These are phyloP conservation scores for Eristalinus sepulchralis DNA, from an alignment of 2,888 invertebrate genomes.

Conservation along the genomic window DNA sequence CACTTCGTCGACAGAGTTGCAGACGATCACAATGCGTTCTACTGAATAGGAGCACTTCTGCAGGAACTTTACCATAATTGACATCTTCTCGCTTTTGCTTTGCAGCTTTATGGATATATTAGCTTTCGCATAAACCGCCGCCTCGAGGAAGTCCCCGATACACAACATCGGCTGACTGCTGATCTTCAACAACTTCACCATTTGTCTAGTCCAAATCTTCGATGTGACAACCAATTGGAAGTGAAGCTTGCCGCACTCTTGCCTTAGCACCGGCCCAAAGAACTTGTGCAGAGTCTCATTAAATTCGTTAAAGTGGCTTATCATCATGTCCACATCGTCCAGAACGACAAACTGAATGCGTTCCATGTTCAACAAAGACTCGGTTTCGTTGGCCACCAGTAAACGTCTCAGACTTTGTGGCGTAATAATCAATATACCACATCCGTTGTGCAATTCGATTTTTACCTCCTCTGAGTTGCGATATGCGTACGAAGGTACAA, in stretches of 20 bases:
- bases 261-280: slow-evolving; percentile 45
- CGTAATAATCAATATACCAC: slow-evolving; percentile 87
- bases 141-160: slow-evolving; percentile 88
- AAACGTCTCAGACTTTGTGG: slow-evolving; percentile 83
- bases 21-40: slow-evolving; percentile 84
- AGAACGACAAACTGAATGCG: slow-evolving; percentile 86
- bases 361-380: slow-evolving; percentile 82
- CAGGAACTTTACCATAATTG: slow-evolving; percentile 28
- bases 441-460: slow-evolving; percentile 83
- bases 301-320: slow-evolving; percentile 74
- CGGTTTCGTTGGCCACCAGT: slow-evolving; percentile 80
- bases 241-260: slow-evolving; percentile 68
- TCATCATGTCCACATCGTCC: slow-evolving; percentile 86
- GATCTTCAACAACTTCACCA: slow-evolving; percentile 81
- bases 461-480: slow-evolving; percentile 73
- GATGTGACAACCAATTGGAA: slow-evolving; percentile 85
- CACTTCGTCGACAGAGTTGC: slow-evolving; percentile 83
- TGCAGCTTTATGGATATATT: slow-evolving; percentile 81
- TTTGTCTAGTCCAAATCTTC: slow-evolving; percentile 77
- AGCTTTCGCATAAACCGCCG: slow-evolving; percentile 86
- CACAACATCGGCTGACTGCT: slow-evolving; percentile 84
- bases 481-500: slow-evolving; percentile 80
- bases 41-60: slow-evolving; percentile 79
- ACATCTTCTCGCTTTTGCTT: slow-evolving; percentile 72
- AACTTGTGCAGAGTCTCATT: slow-evolving; percentile 55